Conservation (phyloP, 1,140 invertebrate genomes). For the Octopus sinensis region DNA sequence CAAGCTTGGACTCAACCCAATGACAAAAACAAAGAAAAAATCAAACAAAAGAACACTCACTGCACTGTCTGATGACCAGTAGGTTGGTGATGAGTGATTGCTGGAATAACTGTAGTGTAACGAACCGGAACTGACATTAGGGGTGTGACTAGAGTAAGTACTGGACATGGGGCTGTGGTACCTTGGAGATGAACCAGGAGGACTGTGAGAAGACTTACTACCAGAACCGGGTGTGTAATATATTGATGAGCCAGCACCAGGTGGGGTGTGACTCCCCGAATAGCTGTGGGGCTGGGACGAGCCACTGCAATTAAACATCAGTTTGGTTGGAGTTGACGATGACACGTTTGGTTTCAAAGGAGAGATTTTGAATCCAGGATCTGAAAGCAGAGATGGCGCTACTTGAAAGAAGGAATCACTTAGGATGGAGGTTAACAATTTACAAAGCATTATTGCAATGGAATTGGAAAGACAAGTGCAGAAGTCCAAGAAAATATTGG, state of each 20-base stretch:
- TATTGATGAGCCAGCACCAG: background rate
- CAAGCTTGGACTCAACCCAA: background rate
- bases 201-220: background rate
- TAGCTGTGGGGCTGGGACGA: background rate
- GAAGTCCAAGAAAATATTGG: too few relatives aligned
- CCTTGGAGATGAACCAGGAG: background rate
- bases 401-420: too few relatives aligned
- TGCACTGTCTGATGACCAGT: background rate
- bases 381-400: background rate
- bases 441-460: too few relatives aligned
- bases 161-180: background rate
- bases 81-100: background rate
- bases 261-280: background rate
- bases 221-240: background rate
- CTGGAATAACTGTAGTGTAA: background rate
- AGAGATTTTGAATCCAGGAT: conserved; percentile 4
- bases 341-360: background rate
- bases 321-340: background rate
- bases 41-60: background rate
- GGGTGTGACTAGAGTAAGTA: background rate
- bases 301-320: background rate
- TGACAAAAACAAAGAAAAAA: background rate
- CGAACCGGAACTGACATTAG: background rate
- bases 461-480: too few relatives aligned
- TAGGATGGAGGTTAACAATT: too few relatives aligned